Base-by-base conservation (phyloP, 2,113 vertebrate genomes). In the Platichthys flesus region DNA sequence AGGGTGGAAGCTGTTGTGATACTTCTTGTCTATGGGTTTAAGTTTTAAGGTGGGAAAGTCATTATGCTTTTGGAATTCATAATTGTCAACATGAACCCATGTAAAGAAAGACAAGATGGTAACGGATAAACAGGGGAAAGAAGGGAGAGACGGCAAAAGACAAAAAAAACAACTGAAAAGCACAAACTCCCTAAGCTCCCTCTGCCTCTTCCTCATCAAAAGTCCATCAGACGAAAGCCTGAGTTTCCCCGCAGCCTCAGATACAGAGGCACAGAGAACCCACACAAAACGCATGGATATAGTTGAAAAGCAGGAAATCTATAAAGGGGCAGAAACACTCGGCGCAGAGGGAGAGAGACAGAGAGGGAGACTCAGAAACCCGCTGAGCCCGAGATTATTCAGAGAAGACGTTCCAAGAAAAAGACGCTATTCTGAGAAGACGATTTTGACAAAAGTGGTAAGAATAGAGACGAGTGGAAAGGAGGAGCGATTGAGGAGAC, bases 351-450 rank as follows among this genome's bases (percentile, higher is more conserved):
- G 57, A 26, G 26, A 63, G 59, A 67, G 24, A 24, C 71, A 75
- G 37, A 58, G 47, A 54, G 45, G 45, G 35, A 71, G 79, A 57
- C 15, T 59, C 18, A 54, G 74, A 78, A 83, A 78, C 66, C 71
- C 8, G 23, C 75, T 65, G 84, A 89, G 83, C 71, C 31, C 31
- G 9, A 67, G 64, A 85, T 88, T 81, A 89, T 88, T 86, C 84
- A 67, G 55, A 12, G 35, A 70, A 79, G 81, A 76, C 24, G 47
- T 56, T 71, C 73, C 58, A 49, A 83, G 76, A 71, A 59, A 63
- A 52, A 55, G 65, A 62, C 2, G 21, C 51, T 1, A 31, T 24
- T 76, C 54, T 54, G 76, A 69, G 76, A 58, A 31, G 62, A 76
- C 1, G 70, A 76, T 86, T 77, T 72, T 31, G 26, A 57, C 35